Percentiles rank a stretch among this genome's conserved stretches.
phyloP scores from a whole-genome alignment of 1,140 invertebrate species.

The Propsilocerus akamusi region DNA sequence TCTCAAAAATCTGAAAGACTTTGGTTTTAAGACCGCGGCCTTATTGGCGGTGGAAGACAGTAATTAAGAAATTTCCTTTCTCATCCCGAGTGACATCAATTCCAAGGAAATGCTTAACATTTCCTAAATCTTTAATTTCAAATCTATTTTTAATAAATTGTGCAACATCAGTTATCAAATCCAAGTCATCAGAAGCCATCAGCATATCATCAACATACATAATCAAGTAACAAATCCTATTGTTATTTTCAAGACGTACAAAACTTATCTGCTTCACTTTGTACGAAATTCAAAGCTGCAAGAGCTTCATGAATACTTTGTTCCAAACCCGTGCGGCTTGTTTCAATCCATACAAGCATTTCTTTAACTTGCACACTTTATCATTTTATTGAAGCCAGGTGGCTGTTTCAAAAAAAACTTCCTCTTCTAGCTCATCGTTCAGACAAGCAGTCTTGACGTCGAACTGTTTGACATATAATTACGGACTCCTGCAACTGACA shows the following conservation, averaged over 20 bases:
- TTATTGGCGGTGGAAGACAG: too few species aligned
- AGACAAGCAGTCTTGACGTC: constrained; percentile 24
- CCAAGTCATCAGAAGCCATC: not conserved
- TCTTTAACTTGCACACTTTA: constrained; percentile 16
- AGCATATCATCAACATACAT: too few species aligned
- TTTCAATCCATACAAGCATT: constrained; percentile 24
- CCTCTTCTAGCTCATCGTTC: constrained; percentile 20
- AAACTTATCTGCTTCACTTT: constrained; percentile 9
- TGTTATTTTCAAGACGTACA: too few species aligned
- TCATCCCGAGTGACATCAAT: not conserved
- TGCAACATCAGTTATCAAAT: too few species aligned
- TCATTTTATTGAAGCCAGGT: constrained; percentile 14
- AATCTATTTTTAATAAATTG: too few species aligned
- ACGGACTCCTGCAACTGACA: constrained; percentile 7
- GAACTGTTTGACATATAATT: constrained; percentile 11
- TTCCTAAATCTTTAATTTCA: not conserved
- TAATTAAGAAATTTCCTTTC: not conserved
- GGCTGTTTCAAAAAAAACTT: constrained; percentile 18
- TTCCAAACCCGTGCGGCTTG: constrained; percentile 25
- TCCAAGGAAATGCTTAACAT: not conserved
- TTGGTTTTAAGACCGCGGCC: too few species aligned
- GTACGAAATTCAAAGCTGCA: constrained; percentile 5
- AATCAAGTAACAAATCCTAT: constrained; percentile 4
- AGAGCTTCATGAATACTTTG: constrained; percentile 12
- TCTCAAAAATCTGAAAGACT: too few species aligned